Base-by-base conservation (phyloP, 2,888 invertebrate species). In the Lepetodrilus schrolli region DNA sequence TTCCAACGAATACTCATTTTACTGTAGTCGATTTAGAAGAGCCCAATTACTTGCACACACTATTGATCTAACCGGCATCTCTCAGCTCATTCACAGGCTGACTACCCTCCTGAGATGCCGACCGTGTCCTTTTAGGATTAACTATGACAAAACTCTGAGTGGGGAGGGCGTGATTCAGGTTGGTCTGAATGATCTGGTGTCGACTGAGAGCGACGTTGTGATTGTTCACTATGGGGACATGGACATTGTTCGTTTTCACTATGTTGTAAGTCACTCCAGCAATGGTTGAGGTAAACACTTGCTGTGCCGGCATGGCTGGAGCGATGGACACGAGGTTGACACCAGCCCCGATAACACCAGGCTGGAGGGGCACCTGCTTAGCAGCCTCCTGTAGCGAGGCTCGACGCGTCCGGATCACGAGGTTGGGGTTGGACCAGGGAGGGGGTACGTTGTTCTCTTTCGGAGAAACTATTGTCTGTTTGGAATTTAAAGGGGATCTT, bases 371-470 rank as follows among this genome's bases (percentile, higher is more conserved):
- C 48, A 30, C 49, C 23, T 36, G 70, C 37, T 47, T 65, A 4
- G 43, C 82, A 48, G 77, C 69, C 79, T 71, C 80, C 26, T 75
- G 73, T 21, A 80, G 81, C 26, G 81, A 82, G 30, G 89, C 85
- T 75, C 86, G 78, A 13, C 91, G 78, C 0, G 90, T 90, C 36
- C 90, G 82, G 47, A 90, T 90, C 5, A 91, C 90, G 69, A 90
- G 83, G 77, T 90, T 90, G 20, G 89, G 90, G 78, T 91, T 90
- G 17, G 90, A 90, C 86, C 89, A 90, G 0, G 90, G 90, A 69
- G 85, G 85, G 1, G 87, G 82, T 4, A 78, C 72, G 51, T 73
- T 78, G 36, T 72, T 72, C 65, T 77, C 77, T 36, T 70, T 70
- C 7, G 73, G 73, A 10, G 73, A 73, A 26, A 66, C 49, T 7